These are phyloP conservation scores for Henricia sp. DNA, from an alignment of 53 echinoderm and acorn worm species.

Conservation along the genomic window DNA sequence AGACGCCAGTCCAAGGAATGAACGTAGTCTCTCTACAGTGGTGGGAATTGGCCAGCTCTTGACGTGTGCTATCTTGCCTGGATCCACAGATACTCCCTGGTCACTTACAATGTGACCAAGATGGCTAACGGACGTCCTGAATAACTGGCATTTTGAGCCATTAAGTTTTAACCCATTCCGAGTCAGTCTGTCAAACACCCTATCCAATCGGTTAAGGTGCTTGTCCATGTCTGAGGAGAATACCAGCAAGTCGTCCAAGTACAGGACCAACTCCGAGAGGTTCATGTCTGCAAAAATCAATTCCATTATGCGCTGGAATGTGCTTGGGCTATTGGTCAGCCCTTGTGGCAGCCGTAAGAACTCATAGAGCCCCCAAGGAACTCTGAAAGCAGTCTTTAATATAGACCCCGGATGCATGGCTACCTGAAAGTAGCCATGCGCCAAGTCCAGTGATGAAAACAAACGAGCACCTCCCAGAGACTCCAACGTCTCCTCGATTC, in stretches of 20 bases:
- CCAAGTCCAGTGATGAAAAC: constrained; percentile 33
- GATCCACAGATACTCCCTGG: constrained; percentile 56
- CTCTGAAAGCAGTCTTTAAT: constrained; percentile 67
- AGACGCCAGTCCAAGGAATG: constrained; percentile 67
- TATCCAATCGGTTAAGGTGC: background rate
- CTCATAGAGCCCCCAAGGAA: constrained; percentile 73
- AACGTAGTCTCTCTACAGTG: constrained; percentile 31
- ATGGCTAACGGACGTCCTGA: background rate
- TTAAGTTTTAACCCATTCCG: constrained; percentile 12
- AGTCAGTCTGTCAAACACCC: constrained; percentile 20
- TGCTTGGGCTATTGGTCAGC: no score
- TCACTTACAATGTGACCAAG: constrained; percentile 53
- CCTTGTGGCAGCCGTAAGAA: no score
- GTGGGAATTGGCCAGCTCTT: constrained; percentile 59
- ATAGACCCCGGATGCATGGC: constrained; percentile 22
- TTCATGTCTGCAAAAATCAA: no score
- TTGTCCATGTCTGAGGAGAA: background rate
- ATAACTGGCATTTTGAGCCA: constrained; percentile 41
- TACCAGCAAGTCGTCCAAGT: background rate
- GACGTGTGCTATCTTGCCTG: constrained; percentile 36
- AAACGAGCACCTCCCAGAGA: constrained; percentile 27
- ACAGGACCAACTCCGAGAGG: constrained; percentile 1
- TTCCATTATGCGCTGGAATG: no score
- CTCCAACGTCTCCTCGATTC: no score
- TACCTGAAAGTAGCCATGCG: constrained; percentile 28